These are phyloP conservation scores for Zosterops pallidus DNA, from an alignment of 2,113 vertebrate species.

Conservation along the genomic window DNA sequence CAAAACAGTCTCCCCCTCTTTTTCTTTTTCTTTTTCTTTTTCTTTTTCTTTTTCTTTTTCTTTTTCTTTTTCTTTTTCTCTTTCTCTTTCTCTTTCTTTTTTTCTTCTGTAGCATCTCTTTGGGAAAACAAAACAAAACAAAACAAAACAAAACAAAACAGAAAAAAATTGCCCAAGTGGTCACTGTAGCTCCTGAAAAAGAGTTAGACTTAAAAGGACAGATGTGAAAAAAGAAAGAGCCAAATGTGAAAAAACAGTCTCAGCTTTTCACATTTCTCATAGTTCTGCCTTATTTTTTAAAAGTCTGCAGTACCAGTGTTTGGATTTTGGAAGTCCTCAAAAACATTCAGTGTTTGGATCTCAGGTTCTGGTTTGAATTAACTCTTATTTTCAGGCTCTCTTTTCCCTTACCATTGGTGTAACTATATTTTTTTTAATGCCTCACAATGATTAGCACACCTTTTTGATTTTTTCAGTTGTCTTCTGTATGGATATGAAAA, in stretches of 20 bases:
- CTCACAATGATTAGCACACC: background rate
- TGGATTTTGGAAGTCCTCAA: background rate
- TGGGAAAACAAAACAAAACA: background rate
- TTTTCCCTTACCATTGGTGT: background rate
- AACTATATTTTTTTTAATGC: background rate
- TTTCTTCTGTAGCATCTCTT: background rate
- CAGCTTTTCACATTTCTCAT: background rate
- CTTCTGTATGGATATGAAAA: background rate
- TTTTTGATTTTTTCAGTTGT: background rate
- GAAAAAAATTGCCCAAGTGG: background rate
- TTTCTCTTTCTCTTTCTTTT: too few relatives aligned
- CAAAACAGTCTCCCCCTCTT: accelerated
- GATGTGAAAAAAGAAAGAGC: background rate
- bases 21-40: background rate
- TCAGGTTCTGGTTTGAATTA: slow-evolving; percentile 13
- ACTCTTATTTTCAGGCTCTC: background rate
- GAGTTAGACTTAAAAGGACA: background rate
- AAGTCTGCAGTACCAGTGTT: background rate
- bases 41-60: background rate
- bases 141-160: background rate
- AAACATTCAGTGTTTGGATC: background rate
- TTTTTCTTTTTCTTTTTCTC: background rate
- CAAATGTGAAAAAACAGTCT: background rate
- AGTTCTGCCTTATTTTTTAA: background rate
- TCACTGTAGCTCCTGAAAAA: background rate